These are phyloP conservation scores for Chelon labrosus DNA, from an alignment of 2,797 vertebrate species.

Conservation along the genomic window DNA sequence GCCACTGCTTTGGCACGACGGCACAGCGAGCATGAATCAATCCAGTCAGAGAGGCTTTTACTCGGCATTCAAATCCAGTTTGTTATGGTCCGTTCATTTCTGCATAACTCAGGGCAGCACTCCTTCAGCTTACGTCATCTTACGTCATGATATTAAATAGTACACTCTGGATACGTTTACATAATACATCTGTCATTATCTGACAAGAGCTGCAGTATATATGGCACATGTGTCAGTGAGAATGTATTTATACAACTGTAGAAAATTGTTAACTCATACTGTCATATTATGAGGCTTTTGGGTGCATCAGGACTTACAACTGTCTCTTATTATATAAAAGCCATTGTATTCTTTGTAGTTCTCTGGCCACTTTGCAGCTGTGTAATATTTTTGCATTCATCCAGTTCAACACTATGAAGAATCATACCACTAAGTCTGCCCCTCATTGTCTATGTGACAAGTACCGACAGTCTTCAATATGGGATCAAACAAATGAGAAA, in stretches of 20 bases:
- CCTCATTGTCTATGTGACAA: conserved; percentile 9
- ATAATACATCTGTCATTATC: conserved; percentile 8
- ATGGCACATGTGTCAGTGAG: conserved; percentile 24
- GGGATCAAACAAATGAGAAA: conserved; percentile 18
- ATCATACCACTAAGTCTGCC: neutral
- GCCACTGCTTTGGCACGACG: neutral
- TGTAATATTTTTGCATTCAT: neutral
- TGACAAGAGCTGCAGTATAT: conserved; percentile 19
- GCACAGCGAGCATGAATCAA: conserved; percentile 19
- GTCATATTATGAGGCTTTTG: conserved; percentile 12
- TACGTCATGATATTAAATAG: neutral
- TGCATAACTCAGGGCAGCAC: conserved; percentile 7
- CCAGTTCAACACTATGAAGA: conserved; percentile 1
- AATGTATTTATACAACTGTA: conserved; percentile 23
- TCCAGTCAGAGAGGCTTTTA: neutral
- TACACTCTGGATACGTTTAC: conserved; percentile 2
- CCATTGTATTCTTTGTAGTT: neutral
- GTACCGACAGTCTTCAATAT: neutral
- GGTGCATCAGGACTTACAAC: conserved; percentile 19
- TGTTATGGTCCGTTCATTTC: conserved; percentile 7
- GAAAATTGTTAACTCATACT: conserved; percentile 31
- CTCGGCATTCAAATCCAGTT: conserved; percentile 27
- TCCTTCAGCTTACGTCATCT: conserved; percentile 8
- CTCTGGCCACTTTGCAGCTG: neutral
- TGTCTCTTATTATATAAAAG: conserved; percentile 13